Base-by-base conservation (phyloP, 1,140 invertebrate genomes). In the Dinothrombium tinctorium region DNA sequence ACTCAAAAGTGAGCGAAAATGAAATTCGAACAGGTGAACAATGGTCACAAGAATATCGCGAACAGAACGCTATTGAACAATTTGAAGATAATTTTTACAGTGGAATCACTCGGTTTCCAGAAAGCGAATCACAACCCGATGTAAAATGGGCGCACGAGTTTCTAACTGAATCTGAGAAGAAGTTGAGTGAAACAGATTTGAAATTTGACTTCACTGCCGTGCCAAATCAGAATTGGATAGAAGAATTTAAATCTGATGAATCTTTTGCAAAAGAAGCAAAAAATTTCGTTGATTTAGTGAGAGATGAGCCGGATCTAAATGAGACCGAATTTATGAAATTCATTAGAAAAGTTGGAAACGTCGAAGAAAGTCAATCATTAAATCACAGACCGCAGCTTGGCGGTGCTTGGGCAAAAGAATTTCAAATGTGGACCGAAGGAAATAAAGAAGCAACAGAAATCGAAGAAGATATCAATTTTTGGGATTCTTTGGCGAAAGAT, bases 261-360 rank as follows among this genome's bases (percentile, higher is more conserved):
- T 15, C 33, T 36, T 21, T 36, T 19, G 19, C 33, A 11, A 12
- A 36, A 21, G 33, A 36, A 21, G 33, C 33, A 2, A 19, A 22
- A 21, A 21, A 36, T n/a, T 36, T 36, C 23, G 20, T 36, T 8
- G 33, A 36, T 11, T 21, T 12, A 3, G 17, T 21, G 7, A 36
- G 20, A 21, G 20, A 36, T 32, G 23, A 37, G 24, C 6, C 14
- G 11, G 9, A n/a, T 11, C 15, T 33, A 4, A 23, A 22, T 3
- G n/a, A 9, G 12, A 31, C 26, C 9, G 43, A 80, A 63, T 82
- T 81, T 55, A 76, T 81, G 71, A 74, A 73, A 56, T 83, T 81
- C 59, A 78, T 83, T 68, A 69, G 72, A 51, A 69, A 72, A 59
- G 69, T 80, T 46, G 69, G 69, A 51, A 71, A 74, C 26, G 33